Conservation (phyloP, 1,140 invertebrate genomes). For the Hyles vespertilio region DNA sequence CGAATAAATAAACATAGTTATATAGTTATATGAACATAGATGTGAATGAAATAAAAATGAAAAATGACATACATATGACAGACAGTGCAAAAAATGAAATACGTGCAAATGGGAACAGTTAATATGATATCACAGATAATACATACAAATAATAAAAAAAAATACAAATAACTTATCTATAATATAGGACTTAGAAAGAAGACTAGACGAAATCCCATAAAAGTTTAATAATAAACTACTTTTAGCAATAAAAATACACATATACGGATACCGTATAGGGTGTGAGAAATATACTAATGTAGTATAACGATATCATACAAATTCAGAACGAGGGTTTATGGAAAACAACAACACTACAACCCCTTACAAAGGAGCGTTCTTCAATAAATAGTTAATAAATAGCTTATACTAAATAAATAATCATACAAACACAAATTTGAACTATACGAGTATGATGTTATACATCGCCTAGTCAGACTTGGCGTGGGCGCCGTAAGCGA, state of each 20-base stretch:
- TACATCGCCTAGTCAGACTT: conserved; percentile 51
- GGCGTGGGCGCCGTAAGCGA: conserved; percentile 80
- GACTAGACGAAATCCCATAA: conserved; percentile 45
- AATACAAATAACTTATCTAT: conserved; percentile 37
- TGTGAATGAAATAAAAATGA: conserved; percentile 13
- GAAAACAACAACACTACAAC: conserved; percentile 58
- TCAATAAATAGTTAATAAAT: conserved; percentile 61
- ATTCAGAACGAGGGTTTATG: conserved; percentile 53
- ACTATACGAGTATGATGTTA: not conserved
- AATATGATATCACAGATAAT: conserved; percentile 18
- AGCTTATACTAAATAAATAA: conserved; percentile 40
- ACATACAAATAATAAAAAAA: conserved; percentile 12
- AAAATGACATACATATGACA: conserved; percentile 17
- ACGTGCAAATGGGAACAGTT: conserved; percentile 4
- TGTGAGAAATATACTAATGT: conserved; percentile 65
- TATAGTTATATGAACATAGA: conserved; percentile 13
- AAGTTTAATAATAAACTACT: conserved; percentile 32
- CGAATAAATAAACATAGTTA: conserved; percentile 12
- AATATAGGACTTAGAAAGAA: conserved; percentile 44
- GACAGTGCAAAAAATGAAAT: conserved; percentile 6
- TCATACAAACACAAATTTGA: conserved; percentile 5
- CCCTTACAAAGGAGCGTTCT: conserved; percentile 54
- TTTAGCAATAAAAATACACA: conserved; percentile 62
- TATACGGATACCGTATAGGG: conserved; percentile 72
- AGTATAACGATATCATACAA: conserved; percentile 69